Conservation (phyloP, 1,140 invertebrate species). For the Phymastichus coffea region DNA sequence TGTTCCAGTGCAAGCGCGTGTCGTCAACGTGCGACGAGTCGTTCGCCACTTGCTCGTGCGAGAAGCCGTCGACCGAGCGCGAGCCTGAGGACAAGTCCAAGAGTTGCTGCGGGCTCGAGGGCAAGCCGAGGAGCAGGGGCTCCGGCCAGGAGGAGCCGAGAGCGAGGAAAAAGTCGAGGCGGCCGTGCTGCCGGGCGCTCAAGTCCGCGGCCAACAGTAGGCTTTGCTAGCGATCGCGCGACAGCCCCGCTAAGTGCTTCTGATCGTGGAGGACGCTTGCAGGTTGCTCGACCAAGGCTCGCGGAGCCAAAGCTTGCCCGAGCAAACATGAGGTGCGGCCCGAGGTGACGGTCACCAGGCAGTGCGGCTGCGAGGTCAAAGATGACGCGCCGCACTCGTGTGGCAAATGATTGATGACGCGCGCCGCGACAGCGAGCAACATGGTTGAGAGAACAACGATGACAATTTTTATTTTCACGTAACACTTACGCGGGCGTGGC, state of each 20-base stretch:
- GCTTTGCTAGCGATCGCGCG: too few species aligned
- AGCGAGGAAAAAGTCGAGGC: neutral
- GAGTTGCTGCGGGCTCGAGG: neutral
- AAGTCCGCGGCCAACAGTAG: too few species aligned
- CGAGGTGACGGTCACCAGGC: conserved; percentile 11
- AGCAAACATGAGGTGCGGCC: neutral
- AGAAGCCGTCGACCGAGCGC: neutral
- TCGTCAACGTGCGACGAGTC: conserved; percentile 18
- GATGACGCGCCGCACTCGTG: neutral
- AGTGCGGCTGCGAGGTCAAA: conserved; percentile 37
- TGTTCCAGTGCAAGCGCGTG: conserved; percentile 46
- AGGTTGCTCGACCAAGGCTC: neutral
- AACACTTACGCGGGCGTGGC: too few species aligned
- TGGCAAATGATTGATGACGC: neutral
- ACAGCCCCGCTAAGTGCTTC: neutral
- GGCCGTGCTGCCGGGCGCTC: neutral
- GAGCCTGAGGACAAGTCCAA: neutral
- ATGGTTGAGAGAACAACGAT: too few species aligned
- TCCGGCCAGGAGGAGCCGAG: neutral
- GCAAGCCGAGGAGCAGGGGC: neutral
- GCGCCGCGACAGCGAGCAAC: neutral
- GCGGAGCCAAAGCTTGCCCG: neutral
- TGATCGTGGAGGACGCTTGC: neutral
- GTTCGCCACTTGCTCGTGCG: conserved; percentile 23
- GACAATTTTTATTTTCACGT: too few species aligned